Conservation (phyloP, 2,888 invertebrate genomes). For the Timandra comae region DNA sequence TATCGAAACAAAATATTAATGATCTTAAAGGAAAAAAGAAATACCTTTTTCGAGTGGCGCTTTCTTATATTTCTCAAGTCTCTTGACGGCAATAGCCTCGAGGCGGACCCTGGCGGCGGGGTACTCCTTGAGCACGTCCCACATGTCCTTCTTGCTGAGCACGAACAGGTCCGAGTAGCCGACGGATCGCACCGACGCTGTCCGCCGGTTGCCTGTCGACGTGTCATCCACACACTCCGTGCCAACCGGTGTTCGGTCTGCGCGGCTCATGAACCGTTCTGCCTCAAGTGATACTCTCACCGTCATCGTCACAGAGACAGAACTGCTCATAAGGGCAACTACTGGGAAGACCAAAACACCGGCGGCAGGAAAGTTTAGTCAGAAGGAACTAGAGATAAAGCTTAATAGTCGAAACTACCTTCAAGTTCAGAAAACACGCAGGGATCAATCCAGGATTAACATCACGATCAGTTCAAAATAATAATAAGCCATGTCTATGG, state of each 20-base stretch:
- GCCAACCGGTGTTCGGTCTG: slow-evolving; percentile 64
- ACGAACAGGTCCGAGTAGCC: slow-evolving; percentile 99
- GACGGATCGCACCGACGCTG: slow-evolving; percentile 98
- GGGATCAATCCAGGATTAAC: slow-evolving; percentile 41
- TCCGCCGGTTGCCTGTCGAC: slow-evolving; percentile 94
- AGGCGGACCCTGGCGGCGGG: slow-evolving; percentile 95
- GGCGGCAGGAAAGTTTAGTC: slow-evolving; percentile 36
- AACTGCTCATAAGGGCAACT: slow-evolving; percentile 9
- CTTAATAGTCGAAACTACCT: slow-evolving; percentile 33
- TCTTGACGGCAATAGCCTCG: slow-evolving; percentile 97
- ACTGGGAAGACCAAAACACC: slow-evolving; percentile 46
- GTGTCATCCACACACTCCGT: slow-evolving; percentile 77
- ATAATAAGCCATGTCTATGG: slow-evolving; percentile 64
- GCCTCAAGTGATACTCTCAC: neutral
- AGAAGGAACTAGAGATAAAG: slow-evolving; percentile 29
- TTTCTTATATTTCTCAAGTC: slow-evolving; percentile 97
- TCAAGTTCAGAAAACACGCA: slow-evolving; percentile 36
- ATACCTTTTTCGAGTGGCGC: slow-evolving; percentile 95
- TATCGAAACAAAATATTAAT: too few relatives aligned
- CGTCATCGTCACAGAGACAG: neutral
- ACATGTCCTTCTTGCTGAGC: slow-evolving; percentile 99
- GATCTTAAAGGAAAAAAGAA: too few relatives aligned
- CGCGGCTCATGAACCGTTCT: neutral
- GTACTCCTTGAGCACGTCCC: slow-evolving; percentile 98
- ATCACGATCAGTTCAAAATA: slow-evolving; percentile 41